phyloP scores from a whole-genome alignment of 2,888 invertebrate genomes.

The Anarsia innoxiella region DNA sequence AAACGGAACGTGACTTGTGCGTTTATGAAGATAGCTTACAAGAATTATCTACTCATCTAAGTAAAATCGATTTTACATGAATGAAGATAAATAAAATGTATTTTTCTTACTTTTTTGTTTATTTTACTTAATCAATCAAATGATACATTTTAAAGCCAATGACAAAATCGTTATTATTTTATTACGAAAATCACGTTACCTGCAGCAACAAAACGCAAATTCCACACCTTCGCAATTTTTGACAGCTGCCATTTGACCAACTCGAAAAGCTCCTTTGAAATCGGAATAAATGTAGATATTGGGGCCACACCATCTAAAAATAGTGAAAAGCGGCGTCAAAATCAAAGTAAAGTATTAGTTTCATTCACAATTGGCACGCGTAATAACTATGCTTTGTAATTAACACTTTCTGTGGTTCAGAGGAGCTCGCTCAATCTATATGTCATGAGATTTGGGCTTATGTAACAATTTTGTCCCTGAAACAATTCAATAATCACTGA shows the following conservation, averaged over 20 bases:
- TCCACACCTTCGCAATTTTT: constrained; percentile 16
- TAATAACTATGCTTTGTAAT: constrained; percentile 44
- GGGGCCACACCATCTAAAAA: constrained; percentile 45
- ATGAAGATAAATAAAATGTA: no score
- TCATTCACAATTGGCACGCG: constrained; percentile 37
- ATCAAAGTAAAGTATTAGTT: constrained; percentile 63
- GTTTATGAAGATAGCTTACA: no score
- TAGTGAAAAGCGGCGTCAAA: constrained; percentile 45
- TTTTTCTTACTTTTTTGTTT: no score
- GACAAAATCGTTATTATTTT: no score
- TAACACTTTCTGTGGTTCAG: constrained; percentile 41
- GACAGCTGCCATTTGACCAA: constrained; percentile 41
- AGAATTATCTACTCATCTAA: no score
- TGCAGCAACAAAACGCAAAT: constrained; percentile 24
- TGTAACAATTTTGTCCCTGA: constrained; percentile 64
- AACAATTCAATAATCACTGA: constrained; percentile 45
- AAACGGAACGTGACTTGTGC: no score
- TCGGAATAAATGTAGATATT: constrained; percentile 64
- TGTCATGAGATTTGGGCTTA: constrained; percentile 67
- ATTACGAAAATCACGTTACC: no score
- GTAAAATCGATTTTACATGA: no score
- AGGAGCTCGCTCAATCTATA: constrained; percentile 27
- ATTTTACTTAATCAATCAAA: no score
- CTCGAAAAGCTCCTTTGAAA: constrained; percentile 30
- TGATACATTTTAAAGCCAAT: no score